Percentiles rank a stretch among this genome's conserved stretches.
Evolutionary conservation across 2,888 invertebrate species (phyloP).

Genomic region (Callyntrura guangdongensis): DNA sequence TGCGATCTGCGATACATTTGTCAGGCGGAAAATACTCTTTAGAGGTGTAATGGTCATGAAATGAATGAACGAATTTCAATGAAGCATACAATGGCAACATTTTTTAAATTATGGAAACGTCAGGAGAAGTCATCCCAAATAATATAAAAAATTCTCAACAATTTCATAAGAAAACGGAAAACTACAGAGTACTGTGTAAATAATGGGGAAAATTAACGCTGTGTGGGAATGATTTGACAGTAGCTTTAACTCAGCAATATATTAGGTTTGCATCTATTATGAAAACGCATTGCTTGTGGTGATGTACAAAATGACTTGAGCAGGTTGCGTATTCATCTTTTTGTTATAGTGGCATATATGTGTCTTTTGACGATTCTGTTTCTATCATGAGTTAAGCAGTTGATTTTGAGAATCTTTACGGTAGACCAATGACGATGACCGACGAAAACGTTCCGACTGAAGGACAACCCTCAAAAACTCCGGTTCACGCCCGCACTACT

Average conservation of each 20-base stretch:
- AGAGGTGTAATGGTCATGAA: conserved; percentile 53
- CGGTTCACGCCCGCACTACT: neutral
- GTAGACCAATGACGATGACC: conserved; percentile 29
- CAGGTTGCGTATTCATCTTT: too few relatives aligned
- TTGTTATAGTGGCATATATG: neutral
- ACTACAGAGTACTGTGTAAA: too few relatives aligned
- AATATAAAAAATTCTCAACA: neutral
- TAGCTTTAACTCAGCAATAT: too few relatives aligned
- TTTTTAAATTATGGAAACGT: conserved; percentile 17
- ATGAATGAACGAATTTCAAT: conserved; percentile 70
- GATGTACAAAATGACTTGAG: too few relatives aligned
- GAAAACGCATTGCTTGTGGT: too few relatives aligned
- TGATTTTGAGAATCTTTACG: neutral
- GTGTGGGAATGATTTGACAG: too few relatives aligned
- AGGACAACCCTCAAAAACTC: neutral
- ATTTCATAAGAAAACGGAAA: too few relatives aligned
- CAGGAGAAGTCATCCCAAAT: neutral
- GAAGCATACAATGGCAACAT: conserved; percentile 41
- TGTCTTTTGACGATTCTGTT: neutral
- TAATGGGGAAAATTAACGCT: too few relatives aligned
- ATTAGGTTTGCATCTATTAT: too few relatives aligned
- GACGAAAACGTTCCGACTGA: neutral
- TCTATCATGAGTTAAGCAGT: neutral
- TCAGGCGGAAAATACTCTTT: neutral
- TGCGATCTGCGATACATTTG: neutral